Evolutionary conservation across 2,113 vertebrate species (phyloP), one percentile per base, ranked within the genome.

Genomic region (Melanerpes formicivorus): DNA sequence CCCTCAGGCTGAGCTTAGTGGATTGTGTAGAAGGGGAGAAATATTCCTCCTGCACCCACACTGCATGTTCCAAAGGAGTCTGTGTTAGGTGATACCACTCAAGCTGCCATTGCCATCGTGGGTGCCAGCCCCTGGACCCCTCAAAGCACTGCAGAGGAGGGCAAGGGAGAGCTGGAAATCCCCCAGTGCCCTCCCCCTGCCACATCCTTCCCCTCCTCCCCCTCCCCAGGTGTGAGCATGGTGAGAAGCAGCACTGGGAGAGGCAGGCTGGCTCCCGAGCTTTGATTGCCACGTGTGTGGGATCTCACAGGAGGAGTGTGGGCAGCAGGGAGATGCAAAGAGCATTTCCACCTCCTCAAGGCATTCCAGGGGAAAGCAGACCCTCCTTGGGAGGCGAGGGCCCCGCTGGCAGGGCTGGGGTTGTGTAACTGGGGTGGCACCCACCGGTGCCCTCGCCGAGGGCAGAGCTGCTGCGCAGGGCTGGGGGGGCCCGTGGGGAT

Each of bases 271-370:
- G 10, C 19, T 86, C 56, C 74, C 55, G 2, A 15, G 74, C 67
- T 88, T 79, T 93, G 93, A 93, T 90, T 96, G 96, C 96, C 92
- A 95, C 56, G 5, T 71, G 84, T 8, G 92, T 93, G 93, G 95
- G 95, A 89, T 52, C 40, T 11, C 92, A 92, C 93, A 91, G 88
- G 93, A 94, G 92, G 92, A 88, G 40, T 18, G 92, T 94, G 88
- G 93, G 95, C 80, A 76, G 87, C 17, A 30, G 13, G 40, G 88
- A 40, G 4, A 40, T 21, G 93, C 74, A 63, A 93, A 74, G 74
- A 92, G 95, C 74, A 18, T 7, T 87, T 26, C 90, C 84, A 90
- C 92, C 95, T 79, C 92, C 93, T 6, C 90, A 7, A 88, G 75
- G 90, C 93, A 63, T 87, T 93, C 87, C 55, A 16, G 0, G 0